Percentiles rank a stretch among this genome's conserved stretches.
Evolutionary conservation across 2,888 invertebrate species (phyloP).

Genomic region (Drosophila austrosaltans): DNA sequence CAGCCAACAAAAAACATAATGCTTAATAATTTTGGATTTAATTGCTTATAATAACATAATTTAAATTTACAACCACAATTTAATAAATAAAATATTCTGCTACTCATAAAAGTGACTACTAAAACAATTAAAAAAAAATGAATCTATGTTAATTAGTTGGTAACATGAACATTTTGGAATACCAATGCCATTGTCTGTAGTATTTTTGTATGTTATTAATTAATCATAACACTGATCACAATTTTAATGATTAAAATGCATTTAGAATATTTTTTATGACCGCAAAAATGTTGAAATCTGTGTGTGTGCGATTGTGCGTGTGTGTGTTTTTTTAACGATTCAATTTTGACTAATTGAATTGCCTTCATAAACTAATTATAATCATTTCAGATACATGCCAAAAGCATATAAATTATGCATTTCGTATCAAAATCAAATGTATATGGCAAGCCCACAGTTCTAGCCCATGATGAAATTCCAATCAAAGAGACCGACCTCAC

Average conservation of each 20-base stretch:
- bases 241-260: too few species aligned
- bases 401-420: constrained; percentile 64
- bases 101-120: not conserved
- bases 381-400: constrained; percentile 45
- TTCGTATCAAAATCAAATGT: constrained; percentile 60
- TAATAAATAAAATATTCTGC: constrained; percentile 5
- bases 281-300: not conserved
- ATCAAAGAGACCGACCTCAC: constrained; percentile 28
- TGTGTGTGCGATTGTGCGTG: too few species aligned
- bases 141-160: not conserved
- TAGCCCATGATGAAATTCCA: constrained; percentile 25
- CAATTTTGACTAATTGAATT: constrained; percentile 6
- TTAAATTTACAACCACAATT: not conserved
- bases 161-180: not conserved
- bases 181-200: not conserved
- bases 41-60: not conserved
- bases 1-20: not conserved
- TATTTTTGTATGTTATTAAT: constrained; percentile 1
- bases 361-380: constrained; percentile 28
- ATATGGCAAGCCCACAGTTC: constrained; percentile 19
- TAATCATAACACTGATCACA: not conserved
- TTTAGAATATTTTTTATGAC: constrained; percentile 1
- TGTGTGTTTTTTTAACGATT: not conserved
- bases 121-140: not conserved
- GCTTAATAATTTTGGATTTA: not conserved